Evolutionary conservation across 2,888 invertebrate species (phyloP).

Genomic region (Caenorhabditis sinica): DNA sequence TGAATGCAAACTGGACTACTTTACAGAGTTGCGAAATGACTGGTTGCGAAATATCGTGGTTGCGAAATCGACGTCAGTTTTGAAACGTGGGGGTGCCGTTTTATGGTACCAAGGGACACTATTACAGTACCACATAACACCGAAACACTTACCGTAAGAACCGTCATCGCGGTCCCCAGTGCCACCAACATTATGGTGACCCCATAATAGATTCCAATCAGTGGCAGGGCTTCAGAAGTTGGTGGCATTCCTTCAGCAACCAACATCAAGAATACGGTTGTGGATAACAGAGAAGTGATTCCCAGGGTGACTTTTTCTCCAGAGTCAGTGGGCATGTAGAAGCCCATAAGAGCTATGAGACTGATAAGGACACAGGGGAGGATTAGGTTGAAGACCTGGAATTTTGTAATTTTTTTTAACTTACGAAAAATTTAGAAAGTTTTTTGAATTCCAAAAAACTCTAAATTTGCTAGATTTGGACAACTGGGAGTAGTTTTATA

Average conservation of each 20-base stretch:
- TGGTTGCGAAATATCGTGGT: too few relatives aligned
- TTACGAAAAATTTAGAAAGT: background rate
- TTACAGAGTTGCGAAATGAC: too few relatives aligned
- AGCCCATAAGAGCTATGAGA: constrained; percentile 91
- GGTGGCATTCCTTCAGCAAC: constrained; percentile 92
- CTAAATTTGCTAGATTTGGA: background rate
- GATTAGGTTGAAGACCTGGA: constrained; percentile 90
- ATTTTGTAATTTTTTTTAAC: constrained; percentile 3
- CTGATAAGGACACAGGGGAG: constrained; percentile 92
- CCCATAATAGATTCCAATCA: constrained; percentile 88
- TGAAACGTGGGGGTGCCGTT: too few relatives aligned
- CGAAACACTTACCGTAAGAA: constrained; percentile 87
- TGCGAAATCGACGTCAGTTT: too few relatives aligned
- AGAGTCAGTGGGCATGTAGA: constrained; percentile 92
- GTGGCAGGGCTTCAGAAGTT: constrained; percentile 90
- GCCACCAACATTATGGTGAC: constrained; percentile 86
- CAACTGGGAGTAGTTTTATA: too few relatives aligned
- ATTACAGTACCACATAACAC: too few relatives aligned
- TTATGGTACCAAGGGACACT: too few relatives aligned
- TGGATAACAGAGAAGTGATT: constrained; percentile 91
- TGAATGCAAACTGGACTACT: too few relatives aligned
- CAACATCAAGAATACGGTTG: constrained; percentile 93
- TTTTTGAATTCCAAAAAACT: background rate
- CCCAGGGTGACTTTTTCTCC: constrained; percentile 92
- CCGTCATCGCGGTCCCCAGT: constrained; percentile 87